Conservation (phyloP, 2,797 vertebrate species). For the Pangasius larnaudii region DNA sequence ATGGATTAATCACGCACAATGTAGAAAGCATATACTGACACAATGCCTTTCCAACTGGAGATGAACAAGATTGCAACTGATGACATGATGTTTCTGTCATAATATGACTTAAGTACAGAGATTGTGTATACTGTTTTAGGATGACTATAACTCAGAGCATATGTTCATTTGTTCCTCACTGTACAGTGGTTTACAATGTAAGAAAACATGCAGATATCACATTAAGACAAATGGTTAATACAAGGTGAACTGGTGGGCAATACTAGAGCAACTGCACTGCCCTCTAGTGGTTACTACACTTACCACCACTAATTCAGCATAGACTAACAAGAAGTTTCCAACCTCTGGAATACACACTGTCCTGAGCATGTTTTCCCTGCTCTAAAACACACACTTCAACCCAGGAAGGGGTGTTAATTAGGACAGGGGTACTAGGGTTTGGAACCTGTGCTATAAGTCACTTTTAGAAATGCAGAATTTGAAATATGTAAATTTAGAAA, state of each 20-base stretch:
- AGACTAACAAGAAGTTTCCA: not conserved
- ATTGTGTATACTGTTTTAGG: slow-evolving; percentile 15
- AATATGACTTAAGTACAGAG: slow-evolving; percentile 19
- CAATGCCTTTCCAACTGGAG: not conserved
- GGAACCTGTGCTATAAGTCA: not conserved
- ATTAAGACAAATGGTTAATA: slow-evolving; percentile 24
- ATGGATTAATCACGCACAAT: slow-evolving; percentile 32
- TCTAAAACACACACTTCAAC: not conserved
- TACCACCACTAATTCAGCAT: not conserved
- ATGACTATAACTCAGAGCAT: slow-evolving; percentile 21
- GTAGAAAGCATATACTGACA: slow-evolving; percentile 2
- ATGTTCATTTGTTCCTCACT: slow-evolving; percentile 8
- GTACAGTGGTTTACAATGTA: slow-evolving; percentile 35
- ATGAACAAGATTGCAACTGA: slow-evolving; percentile 19
- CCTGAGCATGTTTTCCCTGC: not conserved
- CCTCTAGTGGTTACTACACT: slow-evolving; percentile 68
- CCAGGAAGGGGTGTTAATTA: not conserved
- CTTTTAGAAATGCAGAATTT: not conserved
- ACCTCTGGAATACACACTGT: not conserved
- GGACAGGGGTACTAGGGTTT: not conserved
- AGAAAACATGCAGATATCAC: slow-evolving; percentile 5
- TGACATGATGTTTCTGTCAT: slow-evolving; percentile 36
- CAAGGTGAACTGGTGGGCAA: not conserved
- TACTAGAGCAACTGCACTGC: slow-evolving; percentile 57
- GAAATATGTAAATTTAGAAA: not conserved